Percentiles rank a stretch among this genome's conserved stretches.
These are phyloP conservation scores for Panagrolaimus sp. DNA, from an alignment of 1,140 invertebrate genomes.

Conservation along the genomic window DNA sequence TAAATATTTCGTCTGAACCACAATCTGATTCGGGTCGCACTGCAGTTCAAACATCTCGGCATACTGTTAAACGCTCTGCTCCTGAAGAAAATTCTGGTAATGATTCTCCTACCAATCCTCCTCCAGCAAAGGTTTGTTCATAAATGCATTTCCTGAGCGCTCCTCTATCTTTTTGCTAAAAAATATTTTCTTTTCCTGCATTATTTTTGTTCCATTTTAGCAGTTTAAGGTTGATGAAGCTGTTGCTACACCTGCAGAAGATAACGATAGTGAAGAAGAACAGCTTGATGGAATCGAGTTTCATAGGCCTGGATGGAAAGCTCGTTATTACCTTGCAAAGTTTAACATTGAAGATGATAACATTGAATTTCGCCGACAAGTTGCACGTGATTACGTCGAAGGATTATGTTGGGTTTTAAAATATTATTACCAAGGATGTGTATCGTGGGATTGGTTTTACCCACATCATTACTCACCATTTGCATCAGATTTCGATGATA, in stretches of 20 bases:
- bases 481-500: conserved; percentile 93
- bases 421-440: conserved; percentile 98
- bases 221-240: background rate
- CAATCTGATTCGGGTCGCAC: background rate
- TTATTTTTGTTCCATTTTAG: background rate
- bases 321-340: conserved; percentile 91
- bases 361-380: conserved; percentile 76
- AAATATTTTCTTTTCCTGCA: background rate
- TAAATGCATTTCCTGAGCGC: too few relatives aligned
- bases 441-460: conserved; percentile 99
- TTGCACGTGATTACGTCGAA: conserved; percentile 80
- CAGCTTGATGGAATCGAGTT: conserved; percentile 86
- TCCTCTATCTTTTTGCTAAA: background rate
- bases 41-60: background rate
- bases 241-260: conserved; percentile 32
- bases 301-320: conserved; percentile 96
- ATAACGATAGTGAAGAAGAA: conserved; percentile 68
- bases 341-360: conserved; percentile 79
- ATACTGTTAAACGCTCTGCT: background rate
- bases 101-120: background rate
- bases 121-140: conserved; percentile 1
- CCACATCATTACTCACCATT: conserved; percentile 99
- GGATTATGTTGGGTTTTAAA: conserved; percentile 95
- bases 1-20: too few relatives aligned
- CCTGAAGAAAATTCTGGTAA: background rate